Conservation (phyloP, 2,888 invertebrate species). For the Taphrorychus bicolor region DNA sequence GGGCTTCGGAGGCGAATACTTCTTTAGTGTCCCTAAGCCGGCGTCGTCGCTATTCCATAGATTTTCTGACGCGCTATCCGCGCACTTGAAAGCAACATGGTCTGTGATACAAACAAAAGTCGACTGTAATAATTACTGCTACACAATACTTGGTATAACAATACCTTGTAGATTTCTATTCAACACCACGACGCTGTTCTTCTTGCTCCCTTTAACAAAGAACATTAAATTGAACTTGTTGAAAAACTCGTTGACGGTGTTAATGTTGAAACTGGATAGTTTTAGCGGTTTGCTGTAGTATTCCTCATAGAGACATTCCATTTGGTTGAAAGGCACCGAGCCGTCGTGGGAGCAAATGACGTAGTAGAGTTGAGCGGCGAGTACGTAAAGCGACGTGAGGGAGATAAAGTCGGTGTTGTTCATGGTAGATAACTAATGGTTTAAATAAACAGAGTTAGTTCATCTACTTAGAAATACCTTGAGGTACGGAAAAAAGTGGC, state of each 20-base stretch:
- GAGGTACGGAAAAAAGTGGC: too few species aligned
- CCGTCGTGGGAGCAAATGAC: conserved; percentile 54
- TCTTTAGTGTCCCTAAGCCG: conserved; percentile 18
- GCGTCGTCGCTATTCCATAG: conserved; percentile 26
- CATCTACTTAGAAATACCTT: too few species aligned
- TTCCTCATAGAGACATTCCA: conserved; percentile 52
- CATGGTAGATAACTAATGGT: conserved; percentile 47
- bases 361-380: conserved; percentile 57
- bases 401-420: conserved; percentile 51
- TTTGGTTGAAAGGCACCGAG: conserved; percentile 48
- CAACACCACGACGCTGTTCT: conserved; percentile 60
- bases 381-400: conserved; percentile 53
- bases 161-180: conserved; percentile 62
- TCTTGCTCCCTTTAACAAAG: conserved; percentile 53
- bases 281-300: conserved; percentile 52
- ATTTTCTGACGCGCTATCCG: conserved; percentile 42
- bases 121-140: conserved; percentile 4
- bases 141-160: background rate
- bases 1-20: conserved; percentile 58
- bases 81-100: conserved; percentile 46
- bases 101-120: conserved; percentile 44
- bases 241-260: conserved; percentile 54
- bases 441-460: background rate
- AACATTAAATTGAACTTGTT: conserved; percentile 54
- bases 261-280: conserved; percentile 51